Base-by-base conservation (phyloP, 2,888 invertebrate species). In the Thecophora atra region DNA sequence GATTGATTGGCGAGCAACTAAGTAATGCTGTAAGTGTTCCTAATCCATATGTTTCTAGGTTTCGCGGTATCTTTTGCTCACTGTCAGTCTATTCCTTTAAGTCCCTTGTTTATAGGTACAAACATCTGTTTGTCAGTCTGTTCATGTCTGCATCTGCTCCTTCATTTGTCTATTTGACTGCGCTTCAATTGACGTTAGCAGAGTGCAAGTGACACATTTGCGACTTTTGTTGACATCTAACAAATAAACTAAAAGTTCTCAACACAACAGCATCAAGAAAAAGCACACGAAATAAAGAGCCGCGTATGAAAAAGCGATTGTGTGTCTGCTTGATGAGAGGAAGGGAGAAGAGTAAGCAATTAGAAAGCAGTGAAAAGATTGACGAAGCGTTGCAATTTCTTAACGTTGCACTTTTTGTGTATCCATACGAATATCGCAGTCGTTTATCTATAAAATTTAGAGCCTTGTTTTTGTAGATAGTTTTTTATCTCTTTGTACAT, bases 121-220 rank as follows among this genome's bases (percentile, higher is more conserved):
- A n/a, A n/a, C n/a, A n/a, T n/a, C n/a, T n/a, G n/a, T 21, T 8
- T 63, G 64, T 51, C 47, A 15, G 26, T 2, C 15, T 60, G 17
- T 60, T 15, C n/a, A 15, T 60, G 6, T 30, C 15, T 60, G 6
- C n/a, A 15, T 17, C 60, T 60, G 3, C n/a, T n/a, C 28, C 24
- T 15, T 17, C 5, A 13, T 60, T 7, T 60, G 17, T 67, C n/a
- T 54, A 37, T 30, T 42, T 54, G 30, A n/a, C 52, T 42, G n/a
- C 47, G 28, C 52, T 26, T 62, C 47, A 70, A 63, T 30, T 70
- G 70, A 37, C 52, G 30, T 51, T 30, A 37, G 63, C 7, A n/a
- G 47, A 52, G 51, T 63, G 70, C 51, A 28, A 52, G 51, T 63
- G 63, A 70, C 70, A 62, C 70, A 70, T 52, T 52, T 70, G 70